phyloP scores from a whole-genome alignment of 1,140 invertebrate species.

The Apis dorsata region DNA sequence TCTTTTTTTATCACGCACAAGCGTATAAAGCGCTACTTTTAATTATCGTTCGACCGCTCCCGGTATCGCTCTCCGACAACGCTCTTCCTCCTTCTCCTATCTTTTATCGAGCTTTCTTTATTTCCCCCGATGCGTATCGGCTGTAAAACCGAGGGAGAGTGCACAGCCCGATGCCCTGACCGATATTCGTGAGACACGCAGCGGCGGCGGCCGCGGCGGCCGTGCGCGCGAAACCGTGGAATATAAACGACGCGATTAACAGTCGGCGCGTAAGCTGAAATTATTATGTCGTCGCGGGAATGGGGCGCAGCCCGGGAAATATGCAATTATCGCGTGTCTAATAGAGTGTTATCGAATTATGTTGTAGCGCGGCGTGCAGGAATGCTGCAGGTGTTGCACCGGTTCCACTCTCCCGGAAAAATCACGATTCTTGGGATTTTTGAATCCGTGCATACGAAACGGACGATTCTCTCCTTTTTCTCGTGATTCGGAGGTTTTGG shows the following conservation, averaged over 20 bases:
- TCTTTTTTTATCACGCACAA: too few species aligned
- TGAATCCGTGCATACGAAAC: not conserved
- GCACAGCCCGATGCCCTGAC: slow-evolving; percentile 11
- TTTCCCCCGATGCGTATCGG: slow-evolving; percentile 16
- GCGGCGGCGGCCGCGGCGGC: not conserved
- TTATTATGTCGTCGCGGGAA: slow-evolving; percentile 18
- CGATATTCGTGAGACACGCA: slow-evolving; percentile 22
- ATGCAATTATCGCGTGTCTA: slow-evolving; percentile 35
- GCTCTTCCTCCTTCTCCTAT: not conserved
- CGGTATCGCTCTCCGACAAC: not conserved
- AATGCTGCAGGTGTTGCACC: slow-evolving; percentile 14
- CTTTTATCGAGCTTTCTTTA: slow-evolving; percentile 12
- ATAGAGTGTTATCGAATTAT: slow-evolving; percentile 36
- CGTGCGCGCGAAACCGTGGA: slow-evolving; percentile 19
- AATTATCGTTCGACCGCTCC: not conserved
- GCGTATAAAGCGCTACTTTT: too few species aligned
- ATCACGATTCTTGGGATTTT: not conserved
- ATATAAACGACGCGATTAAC: slow-evolving; percentile 38
- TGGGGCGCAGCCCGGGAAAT: not conserved
- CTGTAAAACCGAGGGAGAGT: not conserved
- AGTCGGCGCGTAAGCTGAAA: slow-evolving; percentile 14
- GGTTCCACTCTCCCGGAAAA: not conserved
- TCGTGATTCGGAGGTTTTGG: too few species aligned
- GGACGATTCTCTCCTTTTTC: too few species aligned
- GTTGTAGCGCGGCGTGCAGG: not conserved